These are phyloP conservation scores for Ceratoteleas bidentatus DNA, from an alignment of 1,140 invertebrate species.

Conservation along the genomic window DNA sequence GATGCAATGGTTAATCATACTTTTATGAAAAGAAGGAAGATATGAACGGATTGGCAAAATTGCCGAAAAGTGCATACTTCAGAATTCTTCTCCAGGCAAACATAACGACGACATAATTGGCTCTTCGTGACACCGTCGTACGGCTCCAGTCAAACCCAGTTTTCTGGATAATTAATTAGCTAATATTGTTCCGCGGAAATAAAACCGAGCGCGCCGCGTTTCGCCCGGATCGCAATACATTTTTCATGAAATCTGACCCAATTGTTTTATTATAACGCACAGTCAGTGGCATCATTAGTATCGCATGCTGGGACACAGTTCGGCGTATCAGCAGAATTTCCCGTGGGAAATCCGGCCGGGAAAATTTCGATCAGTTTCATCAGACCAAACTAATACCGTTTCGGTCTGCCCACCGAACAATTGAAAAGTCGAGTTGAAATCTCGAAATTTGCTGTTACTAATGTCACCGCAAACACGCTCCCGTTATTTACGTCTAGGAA, in stretches of 20 bases:
- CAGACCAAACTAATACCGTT: slow-evolving; percentile 28
- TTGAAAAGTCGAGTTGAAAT: slow-evolving; percentile 22
- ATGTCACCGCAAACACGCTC: too few relatives aligned
- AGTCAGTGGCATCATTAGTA: slow-evolving; percentile 45
- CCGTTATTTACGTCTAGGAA: too few relatives aligned
- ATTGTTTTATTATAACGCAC: slow-evolving; percentile 48
- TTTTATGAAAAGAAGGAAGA: too few relatives aligned
- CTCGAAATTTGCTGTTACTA: slow-evolving; percentile 27
- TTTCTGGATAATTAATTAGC: slow-evolving; percentile 24
- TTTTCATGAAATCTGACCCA: slow-evolving; percentile 27
- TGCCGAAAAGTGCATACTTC: too few relatives aligned
- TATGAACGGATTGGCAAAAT: too few relatives aligned
- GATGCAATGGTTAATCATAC: too few relatives aligned
- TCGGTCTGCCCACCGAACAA: slow-evolving; percentile 3
- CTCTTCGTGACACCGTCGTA: neutral
- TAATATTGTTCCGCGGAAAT: slow-evolving; percentile 5
- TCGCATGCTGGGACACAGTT: slow-evolving; percentile 24
- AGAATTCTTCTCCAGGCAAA: too few relatives aligned
- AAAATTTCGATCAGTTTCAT: slow-evolving; percentile 51
- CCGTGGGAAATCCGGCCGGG: slow-evolving; percentile 33
- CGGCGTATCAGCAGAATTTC: slow-evolving; percentile 32
- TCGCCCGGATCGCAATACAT: neutral
- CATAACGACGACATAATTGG: neutral
- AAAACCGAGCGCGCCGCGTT: neutral
- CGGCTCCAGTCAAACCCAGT: slow-evolving; percentile 16